Conservation (phyloP, 1,140 invertebrate genomes). For the Sycophaga agraensis region DNA sequence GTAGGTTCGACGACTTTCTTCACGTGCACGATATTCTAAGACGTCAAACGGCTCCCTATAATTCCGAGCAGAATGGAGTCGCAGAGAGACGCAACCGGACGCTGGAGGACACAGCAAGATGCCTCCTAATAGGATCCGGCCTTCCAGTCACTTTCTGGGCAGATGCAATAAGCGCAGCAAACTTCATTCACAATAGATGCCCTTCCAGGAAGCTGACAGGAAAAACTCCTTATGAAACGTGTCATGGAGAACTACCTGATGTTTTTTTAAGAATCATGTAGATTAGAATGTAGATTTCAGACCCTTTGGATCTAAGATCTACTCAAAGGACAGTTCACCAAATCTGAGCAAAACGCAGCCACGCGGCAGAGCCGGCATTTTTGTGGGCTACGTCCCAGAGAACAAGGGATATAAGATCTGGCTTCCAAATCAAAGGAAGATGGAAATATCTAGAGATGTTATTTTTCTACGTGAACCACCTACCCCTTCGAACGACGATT, state of each 20-base stretch:
- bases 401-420: slow-evolving; percentile 29
- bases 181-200: neutral
- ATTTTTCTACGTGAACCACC: slow-evolving; percentile 18
- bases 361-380: slow-evolving; percentile 24
- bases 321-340: slow-evolving; percentile 16
- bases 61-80: slow-evolving; percentile 46
- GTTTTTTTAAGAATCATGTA: neutral
- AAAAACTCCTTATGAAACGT: neutral
- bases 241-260: neutral
- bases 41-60: slow-evolving; percentile 39
- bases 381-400: slow-evolving; percentile 30
- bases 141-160: neutral
- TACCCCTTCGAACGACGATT: neutral
- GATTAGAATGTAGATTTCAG: slow-evolving; percentile 23
- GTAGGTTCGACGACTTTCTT: neutral
- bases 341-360: slow-evolving; percentile 23
- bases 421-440: slow-evolving; percentile 10
- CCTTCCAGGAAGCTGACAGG: neutral
- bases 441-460: slow-evolving; percentile 29
- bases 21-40: slow-evolving; percentile 38
- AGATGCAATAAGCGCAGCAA: neutral
- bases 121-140: neutral
- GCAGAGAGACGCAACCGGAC: slow-evolving; percentile 36
- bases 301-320: slow-evolving; percentile 27
- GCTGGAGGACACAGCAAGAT: neutral